These are phyloP conservation scores for Bothrops jararaca DNA, from an alignment of 2,113 vertebrate genomes.

Conservation along the genomic window DNA sequence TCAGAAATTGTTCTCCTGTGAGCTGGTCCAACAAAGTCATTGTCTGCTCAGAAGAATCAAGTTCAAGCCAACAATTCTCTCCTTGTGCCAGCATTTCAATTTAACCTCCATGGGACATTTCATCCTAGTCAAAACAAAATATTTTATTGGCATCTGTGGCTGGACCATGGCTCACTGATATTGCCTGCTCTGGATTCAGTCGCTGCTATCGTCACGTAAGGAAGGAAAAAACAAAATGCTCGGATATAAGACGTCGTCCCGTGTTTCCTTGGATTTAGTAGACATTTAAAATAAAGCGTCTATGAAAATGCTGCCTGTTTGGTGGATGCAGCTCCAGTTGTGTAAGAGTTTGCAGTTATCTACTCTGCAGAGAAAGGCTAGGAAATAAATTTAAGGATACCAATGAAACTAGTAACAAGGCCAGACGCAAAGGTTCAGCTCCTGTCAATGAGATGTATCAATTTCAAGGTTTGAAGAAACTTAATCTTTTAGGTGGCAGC, in stretches of 20 bases:
- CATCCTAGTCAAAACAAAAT: constrained; percentile 19
- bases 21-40: constrained; percentile 48
- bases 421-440: not conserved
- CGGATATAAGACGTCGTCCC: not conserved
- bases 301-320: not conserved
- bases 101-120: constrained; percentile 7
- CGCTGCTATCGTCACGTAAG: too few relatives aligned
- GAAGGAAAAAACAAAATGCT: not conserved
- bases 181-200: not conserved
- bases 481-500: not conserved
- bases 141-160: not conserved
- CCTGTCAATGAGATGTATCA: not conserved
- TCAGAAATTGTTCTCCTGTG: constrained; percentile 42
- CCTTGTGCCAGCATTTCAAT: constrained; percentile 26
- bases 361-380: not conserved
- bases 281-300: constrained; percentile 51
- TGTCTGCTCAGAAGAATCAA: constrained; percentile 31
- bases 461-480: not conserved
- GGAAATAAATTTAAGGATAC: not conserved
- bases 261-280: constrained; percentile 1
- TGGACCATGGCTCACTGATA: not conserved
- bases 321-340: not conserved
- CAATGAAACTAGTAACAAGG: not conserved
- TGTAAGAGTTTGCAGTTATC: not conserved
- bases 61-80: constrained; percentile 47